Percentiles rank a stretch among this genome's conserved stretches.
Evolutionary conservation across 2,113 vertebrate species (phyloP).

Genomic region (Boleophthalmus pectinirostris): DNA sequence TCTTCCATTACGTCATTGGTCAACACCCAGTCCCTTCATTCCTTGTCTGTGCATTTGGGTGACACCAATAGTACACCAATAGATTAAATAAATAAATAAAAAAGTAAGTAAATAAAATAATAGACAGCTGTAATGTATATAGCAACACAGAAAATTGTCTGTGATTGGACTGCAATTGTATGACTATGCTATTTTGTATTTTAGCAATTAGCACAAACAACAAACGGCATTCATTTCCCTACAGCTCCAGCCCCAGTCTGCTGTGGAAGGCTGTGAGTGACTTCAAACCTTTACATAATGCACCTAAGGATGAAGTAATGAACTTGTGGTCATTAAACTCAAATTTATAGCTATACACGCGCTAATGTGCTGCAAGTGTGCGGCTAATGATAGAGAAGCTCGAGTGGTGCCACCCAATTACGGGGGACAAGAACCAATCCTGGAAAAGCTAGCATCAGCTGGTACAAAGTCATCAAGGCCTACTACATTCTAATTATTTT

Average conservation of each 20-base stretch:
- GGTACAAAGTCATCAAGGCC: too few relatives aligned
- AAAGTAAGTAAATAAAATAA: background rate
- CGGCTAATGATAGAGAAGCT: constrained; percentile 40
- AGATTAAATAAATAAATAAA: background rate
- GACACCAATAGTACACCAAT: too few relatives aligned
- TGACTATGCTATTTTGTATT: background rate
- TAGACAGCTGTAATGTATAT: background rate
- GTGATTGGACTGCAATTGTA: too few relatives aligned
- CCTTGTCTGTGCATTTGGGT: too few relatives aligned
- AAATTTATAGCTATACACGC: constrained; percentile 40
- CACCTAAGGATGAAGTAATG: constrained; percentile 17
- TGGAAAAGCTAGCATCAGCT: constrained; percentile 8
- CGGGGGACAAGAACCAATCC: constrained; percentile 29
- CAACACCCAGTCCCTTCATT: too few relatives aligned
- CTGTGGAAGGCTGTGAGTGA: background rate
- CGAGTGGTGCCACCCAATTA: constrained; percentile 51
- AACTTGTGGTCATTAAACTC: constrained; percentile 31
- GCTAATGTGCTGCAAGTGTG: constrained; percentile 44
- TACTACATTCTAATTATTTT: constrained; percentile 52
- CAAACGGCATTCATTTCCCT: background rate
- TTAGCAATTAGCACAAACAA: background rate
- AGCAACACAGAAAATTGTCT: background rate
- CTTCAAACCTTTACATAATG: constrained; percentile 5
- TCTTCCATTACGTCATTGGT: too few relatives aligned
- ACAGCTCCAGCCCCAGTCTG: background rate